Base-by-base conservation (phyloP, 2,797 vertebrate species). In the Hemibagrus guttatus region DNA sequence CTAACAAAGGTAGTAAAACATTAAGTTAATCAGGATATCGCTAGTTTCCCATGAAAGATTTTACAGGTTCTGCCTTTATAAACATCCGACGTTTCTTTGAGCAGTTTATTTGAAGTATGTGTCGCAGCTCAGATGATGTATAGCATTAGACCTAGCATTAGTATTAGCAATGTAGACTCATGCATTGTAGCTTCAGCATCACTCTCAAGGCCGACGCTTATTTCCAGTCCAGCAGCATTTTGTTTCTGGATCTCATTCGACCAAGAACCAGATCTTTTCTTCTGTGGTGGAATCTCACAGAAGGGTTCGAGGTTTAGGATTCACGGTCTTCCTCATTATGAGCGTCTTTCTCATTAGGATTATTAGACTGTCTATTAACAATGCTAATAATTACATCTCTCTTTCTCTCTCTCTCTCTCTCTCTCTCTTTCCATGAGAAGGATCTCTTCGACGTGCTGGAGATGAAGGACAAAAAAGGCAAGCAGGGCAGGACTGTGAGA, bases 401-500 rank as follows among this genome's bases (percentile, higher is more conserved):
- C 75, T 56, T 16, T 76, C 49, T 66, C 31, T 59, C 87, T 88
- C 86, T 85, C 66, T 78, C 80, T 86, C 83, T 54, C 76, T 71
- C 61, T 63, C 69, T 86, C 83, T 85, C 86, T 72, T 71, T 76
- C 54, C 81, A 84, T 80, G 31, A 28, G 79, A 87, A 86, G 82
- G 56, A 90, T 90, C 89, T 88, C 88, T 85, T 84, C 90, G 76
- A 91, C 81, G 88, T 84, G 81, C 82, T 46, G 54, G 35, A 83
- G 85, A 78, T 64, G 81, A 84, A 19, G 63, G 66, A 68, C 17
- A 83, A 26, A 56, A 21, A 83, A 69, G 58, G 35, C 8, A 85
- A 71, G 52, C 49, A 52, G 75, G 63, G 68, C 66, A 52, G 39
- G 68, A 59, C 31, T 83, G 79, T 82, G 85, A 88, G 82, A 85